phyloP scores from a whole-genome alignment of 2,888 invertebrate species.

The Cerastoderma edule region DNA sequence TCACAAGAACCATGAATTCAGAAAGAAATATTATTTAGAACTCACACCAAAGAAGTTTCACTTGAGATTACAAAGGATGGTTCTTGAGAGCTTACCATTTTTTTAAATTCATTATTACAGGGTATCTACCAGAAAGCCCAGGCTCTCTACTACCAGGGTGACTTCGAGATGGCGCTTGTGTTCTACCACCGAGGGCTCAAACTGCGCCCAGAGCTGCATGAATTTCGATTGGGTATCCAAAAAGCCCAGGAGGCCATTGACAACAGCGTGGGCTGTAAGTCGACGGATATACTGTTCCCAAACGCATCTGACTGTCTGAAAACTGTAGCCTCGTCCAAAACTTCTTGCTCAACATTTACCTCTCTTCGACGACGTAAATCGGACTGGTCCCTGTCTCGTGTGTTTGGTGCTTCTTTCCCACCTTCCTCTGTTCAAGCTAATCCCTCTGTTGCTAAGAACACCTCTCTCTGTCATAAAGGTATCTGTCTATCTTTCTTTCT shows the following conservation, averaged over 20 bases:
- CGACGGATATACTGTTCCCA: slow-evolving; percentile 32
- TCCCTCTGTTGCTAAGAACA: neutral
- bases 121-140: slow-evolving; percentile 96
- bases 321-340: neutral
- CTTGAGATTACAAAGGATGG: no score
- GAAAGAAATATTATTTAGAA: no score
- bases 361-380: slow-evolving; percentile 34
- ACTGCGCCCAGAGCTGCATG: slow-evolving; percentile 92
- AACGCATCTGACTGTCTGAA: slow-evolving; percentile 14
- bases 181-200: slow-evolving; percentile 95
- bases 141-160: slow-evolving; percentile 94
- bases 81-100: no score
- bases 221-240: slow-evolving; percentile 91
- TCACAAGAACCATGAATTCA: no score
- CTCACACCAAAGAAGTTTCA: no score
- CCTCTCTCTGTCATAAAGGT: slow-evolving; percentile 5
- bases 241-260: slow-evolving; percentile 97
- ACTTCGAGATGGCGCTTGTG: slow-evolving; percentile 96
- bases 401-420: slow-evolving; percentile 32
- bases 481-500: neutral
- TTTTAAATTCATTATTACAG: no score
- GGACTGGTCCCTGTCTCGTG: slow-evolving; percentile 50
- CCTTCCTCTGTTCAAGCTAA: slow-evolving; percentile 31
- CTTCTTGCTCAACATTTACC: neutral
- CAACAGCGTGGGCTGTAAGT: slow-evolving; percentile 90